phyloP scores from a whole-genome alignment of 2,888 invertebrate species.

The Copidosoma aretas region DNA sequence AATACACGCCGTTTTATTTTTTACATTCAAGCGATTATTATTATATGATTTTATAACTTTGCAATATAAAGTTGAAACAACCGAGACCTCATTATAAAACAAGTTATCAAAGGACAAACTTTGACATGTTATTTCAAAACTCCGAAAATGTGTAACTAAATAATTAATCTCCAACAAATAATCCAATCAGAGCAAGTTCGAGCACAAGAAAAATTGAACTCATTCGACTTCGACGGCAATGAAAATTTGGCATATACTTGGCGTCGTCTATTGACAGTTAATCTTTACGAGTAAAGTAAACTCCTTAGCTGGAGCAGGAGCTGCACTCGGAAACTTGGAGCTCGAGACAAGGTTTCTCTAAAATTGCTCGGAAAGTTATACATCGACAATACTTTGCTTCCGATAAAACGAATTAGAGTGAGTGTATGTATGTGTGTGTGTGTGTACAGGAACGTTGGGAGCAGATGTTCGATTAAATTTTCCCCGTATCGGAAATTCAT shows the following conservation, averaged over 20 bases:
- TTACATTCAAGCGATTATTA: too few species aligned
- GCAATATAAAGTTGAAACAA: too few species aligned
- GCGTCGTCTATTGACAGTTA: neutral
- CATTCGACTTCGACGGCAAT: too few species aligned
- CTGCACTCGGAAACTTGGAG: neutral
- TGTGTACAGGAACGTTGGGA: neutral
- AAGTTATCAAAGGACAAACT: too few species aligned
- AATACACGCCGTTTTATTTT: too few species aligned
- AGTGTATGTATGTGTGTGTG: neutral
- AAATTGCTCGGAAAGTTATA: neutral
- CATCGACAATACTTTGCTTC: neutral
- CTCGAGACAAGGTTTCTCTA: neutral
- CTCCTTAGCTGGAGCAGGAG: neutral
- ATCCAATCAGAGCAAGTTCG: too few species aligned
- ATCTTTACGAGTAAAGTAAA: neutral
- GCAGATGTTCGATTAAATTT: constrained; percentile 4
- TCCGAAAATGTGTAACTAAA: too few species aligned
- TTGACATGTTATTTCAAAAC: too few species aligned
- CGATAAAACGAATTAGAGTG: neutral
- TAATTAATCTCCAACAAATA: too few species aligned
- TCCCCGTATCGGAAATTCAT: neutral
- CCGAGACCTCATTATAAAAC: too few species aligned
- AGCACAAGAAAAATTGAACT: too few species aligned
- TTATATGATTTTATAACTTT: too few species aligned
- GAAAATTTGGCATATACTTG: neutral